A percentile compares a stretch with the other conserved stretches of the same genome.
phyloP scores from a whole-genome alignment of 2,797 vertebrate genomes.

The Spheniscus humboldti region DNA sequence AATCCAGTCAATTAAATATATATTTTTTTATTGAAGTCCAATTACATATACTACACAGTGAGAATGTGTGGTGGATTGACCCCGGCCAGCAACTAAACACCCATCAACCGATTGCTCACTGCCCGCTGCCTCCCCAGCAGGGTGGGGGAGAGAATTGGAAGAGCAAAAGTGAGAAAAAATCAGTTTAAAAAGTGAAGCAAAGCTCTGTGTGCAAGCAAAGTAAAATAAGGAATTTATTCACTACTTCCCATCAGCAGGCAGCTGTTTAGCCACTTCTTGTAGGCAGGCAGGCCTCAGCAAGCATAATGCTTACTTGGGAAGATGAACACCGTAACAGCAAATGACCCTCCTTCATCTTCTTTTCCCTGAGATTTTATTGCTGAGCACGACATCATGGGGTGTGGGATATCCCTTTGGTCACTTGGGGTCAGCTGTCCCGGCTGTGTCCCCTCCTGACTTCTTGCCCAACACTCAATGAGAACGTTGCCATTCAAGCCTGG shows the following conservation, averaged over 20 bases:
- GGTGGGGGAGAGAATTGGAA: neutral
- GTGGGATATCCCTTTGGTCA: neutral
- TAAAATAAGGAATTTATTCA: neutral
- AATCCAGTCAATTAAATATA: neutral
- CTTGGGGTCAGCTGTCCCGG: neutral
- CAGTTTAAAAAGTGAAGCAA: neutral
- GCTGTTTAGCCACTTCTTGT: neutral
- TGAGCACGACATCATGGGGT: neutral
- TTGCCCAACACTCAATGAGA: accelerated
- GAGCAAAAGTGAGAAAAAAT: neutral
- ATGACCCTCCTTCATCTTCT: neutral
- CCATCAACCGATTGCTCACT: neutral
- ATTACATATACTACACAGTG: neutral
- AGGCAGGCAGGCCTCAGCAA: neutral
- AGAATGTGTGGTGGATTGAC: neutral
- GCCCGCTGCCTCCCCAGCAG: neutral
- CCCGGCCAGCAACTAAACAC: neutral
- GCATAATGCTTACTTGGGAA: neutral
- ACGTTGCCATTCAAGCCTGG: neutral
- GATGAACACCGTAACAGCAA: neutral
- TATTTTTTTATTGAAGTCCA: neutral
- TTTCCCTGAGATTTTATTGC: neutral
- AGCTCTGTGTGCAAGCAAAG: neutral
- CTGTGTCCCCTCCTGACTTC: neutral
- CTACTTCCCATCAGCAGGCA: neutral